A percentile compares a stretch with the other conserved stretches of the same genome.
phyloP scores from a whole-genome alignment of 2,797 vertebrate genomes.

The Pogoniulus pusillus region DNA sequence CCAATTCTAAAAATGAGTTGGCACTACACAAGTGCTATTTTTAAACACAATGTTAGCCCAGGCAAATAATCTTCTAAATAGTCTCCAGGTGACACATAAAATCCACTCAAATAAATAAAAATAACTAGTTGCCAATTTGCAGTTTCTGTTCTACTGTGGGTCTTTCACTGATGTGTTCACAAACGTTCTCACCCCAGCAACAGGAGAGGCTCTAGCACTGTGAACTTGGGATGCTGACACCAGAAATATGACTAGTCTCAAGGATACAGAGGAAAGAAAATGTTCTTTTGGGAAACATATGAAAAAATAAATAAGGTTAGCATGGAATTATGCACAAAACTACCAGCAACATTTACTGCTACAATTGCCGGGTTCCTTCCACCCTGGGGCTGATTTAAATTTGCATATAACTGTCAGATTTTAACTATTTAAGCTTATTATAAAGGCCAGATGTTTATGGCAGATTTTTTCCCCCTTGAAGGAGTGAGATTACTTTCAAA shows the following conservation, averaged over 20 bases:
- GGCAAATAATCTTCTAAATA: constrained; percentile 71
- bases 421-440: constrained; percentile 28
- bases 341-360: background rate
- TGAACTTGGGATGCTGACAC: background rate
- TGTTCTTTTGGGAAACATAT: background rate
- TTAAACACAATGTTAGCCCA: constrained; percentile 67
- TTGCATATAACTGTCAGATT: constrained; percentile 6
- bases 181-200: background rate
- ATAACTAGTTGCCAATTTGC: constrained; percentile 60
- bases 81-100: constrained; percentile 74
- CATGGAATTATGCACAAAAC: background rate
- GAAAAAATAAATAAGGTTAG: constrained; percentile 13
- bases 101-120: constrained; percentile 70
- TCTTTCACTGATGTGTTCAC: background rate
- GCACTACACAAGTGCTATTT: constrained; percentile 65
- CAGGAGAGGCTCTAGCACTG: background rate
- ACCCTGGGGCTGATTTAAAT: constrained; percentile 19
- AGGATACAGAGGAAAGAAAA: background rate
- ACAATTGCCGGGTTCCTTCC: background rate
- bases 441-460: constrained; percentile 22
- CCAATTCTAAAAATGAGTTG: constrained; percentile 70
- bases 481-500: background rate
- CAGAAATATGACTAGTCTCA: background rate
- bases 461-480: background rate
- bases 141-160: constrained; percentile 29